Percentiles rank a stretch among this genome's conserved stretches.
These are phyloP conservation scores for Phoebastria nigripes DNA, from an alignment of 2,797 vertebrate genomes.

Conservation along the genomic window DNA sequence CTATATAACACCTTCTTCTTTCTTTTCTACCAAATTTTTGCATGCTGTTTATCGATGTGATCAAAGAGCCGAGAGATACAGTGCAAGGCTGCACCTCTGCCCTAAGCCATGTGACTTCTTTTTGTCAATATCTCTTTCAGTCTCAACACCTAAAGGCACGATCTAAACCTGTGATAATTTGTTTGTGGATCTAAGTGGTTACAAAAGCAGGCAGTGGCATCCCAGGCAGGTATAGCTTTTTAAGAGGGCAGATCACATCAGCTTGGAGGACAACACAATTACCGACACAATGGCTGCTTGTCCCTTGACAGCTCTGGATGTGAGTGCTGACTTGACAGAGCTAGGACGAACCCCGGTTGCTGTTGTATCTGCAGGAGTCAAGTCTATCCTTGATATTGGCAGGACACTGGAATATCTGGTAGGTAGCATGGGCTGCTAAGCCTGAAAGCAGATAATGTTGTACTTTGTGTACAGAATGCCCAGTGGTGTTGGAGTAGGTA, in stretches of 20 bases:
- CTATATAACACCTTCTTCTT: not conserved
- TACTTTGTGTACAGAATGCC: not conserved
- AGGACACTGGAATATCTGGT: slow-evolving; percentile 91
- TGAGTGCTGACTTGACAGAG: slow-evolving; percentile 91
- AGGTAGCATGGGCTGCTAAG: slow-evolving; percentile 25
- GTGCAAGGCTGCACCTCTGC: not conserved
- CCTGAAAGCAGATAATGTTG: not conserved
- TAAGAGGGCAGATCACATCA: not conserved
- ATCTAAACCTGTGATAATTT: not conserved
- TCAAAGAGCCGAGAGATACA: not conserved
- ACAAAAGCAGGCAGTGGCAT: not conserved
- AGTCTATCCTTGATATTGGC: slow-evolving; percentile 91
- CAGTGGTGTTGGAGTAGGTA: not conserved
- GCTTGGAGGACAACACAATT: not conserved
- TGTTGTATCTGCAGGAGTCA: slow-evolving; percentile 88
- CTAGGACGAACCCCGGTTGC: slow-evolving; percentile 87
- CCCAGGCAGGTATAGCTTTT: not conserved
- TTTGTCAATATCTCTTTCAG: not conserved
- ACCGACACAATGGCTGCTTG: not conserved
- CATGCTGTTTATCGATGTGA: not conserved
- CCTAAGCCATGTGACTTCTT: not conserved
- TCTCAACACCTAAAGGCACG: not conserved
- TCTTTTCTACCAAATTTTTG: not conserved
- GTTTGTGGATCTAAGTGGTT: not conserved
- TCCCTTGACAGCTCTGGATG: slow-evolving; percentile 81